Evolutionary conservation across 2,113 vertebrate genomes (phyloP).

Genomic region (Cinclus mexicanus): DNA sequence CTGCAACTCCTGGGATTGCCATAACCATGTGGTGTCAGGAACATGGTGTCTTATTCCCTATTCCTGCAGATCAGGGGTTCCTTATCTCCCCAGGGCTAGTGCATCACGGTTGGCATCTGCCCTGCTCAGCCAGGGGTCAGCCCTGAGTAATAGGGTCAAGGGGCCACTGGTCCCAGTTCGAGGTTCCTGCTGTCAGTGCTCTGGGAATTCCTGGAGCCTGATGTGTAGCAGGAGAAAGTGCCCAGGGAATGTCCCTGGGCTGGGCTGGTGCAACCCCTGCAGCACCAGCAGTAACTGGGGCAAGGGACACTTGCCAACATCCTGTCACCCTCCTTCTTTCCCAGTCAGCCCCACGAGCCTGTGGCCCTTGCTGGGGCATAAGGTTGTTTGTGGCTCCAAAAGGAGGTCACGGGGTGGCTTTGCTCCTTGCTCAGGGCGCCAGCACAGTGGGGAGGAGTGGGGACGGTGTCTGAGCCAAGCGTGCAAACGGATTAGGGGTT

Average conservation of each 20-base stretch:
- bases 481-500: slow-evolving; percentile 42
- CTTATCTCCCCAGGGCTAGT: not conserved
- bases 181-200: not conserved
- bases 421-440: not conserved
- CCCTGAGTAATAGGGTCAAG: not conserved
- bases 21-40: not conserved
- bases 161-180: rapidly evolving
- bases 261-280: not conserved
- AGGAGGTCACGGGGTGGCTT: not conserved
- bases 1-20: not conserved
- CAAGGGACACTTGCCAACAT: too few species aligned
- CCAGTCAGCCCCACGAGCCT: not conserved
- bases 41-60: rapidly evolving
- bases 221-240: not conserved
- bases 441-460: not conserved
- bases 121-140: rapidly evolving
- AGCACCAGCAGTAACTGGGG: too few species aligned
- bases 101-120: not conserved
- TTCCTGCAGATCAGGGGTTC: not conserved
- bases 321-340: not conserved
- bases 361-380: not conserved
- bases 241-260: not conserved
- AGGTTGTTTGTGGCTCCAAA: not conserved
- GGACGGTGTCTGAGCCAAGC: not conserved
- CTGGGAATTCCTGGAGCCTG: rapidly evolving